A percentile compares a stretch with the other conserved stretches of the same genome.
phyloP scores from a whole-genome alignment of 2,888 invertebrate species.

The Dorcus parallelipipedus region DNA sequence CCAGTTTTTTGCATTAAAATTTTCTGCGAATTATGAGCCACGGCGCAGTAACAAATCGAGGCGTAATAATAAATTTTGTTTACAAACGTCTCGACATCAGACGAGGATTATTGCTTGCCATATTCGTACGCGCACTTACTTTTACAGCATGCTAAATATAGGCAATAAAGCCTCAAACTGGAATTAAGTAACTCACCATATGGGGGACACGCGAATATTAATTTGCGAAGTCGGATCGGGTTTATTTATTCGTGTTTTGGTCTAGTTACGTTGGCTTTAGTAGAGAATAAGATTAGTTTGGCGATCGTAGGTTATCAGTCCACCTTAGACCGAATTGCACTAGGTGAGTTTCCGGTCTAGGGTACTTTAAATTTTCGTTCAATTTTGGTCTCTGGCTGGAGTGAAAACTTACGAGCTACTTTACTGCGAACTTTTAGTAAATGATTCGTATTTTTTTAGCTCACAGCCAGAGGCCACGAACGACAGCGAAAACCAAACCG shows the following conservation, averaged over 20 bases:
- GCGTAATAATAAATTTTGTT: not conserved
- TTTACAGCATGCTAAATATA: conserved; percentile 7
- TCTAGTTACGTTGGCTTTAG: too few relatives aligned
- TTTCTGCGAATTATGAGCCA: too few relatives aligned
- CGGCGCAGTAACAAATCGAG: too few relatives aligned
- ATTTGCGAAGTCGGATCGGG: too few relatives aligned
- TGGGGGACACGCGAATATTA: too few relatives aligned
- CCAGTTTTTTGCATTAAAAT: too few relatives aligned
- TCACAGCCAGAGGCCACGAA: conserved; percentile 27
- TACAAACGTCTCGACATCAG: conserved; percentile 9
- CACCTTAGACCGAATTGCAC: conserved; percentile 45
- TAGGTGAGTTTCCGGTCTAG: conserved; percentile 17
- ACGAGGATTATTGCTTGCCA: too few relatives aligned
- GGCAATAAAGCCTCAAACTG: conserved; percentile 1
- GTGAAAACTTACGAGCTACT: conserved; percentile 26
- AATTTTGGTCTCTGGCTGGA: conserved; percentile 48
- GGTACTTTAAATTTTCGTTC: conserved; percentile 20
- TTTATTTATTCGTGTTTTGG: too few relatives aligned
- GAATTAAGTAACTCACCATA: too few relatives aligned
- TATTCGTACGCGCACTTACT: too few relatives aligned
- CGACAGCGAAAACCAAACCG: conserved; percentile 3
- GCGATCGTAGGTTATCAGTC: conserved; percentile 38
- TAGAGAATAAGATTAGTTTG: not conserved
- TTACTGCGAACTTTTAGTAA: conserved; percentile 18
- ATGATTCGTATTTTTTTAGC: conserved; percentile 35